Percentiles rank a stretch among this genome's conserved stretches.
These are phyloP conservation scores for Pentalonia nigronervosa DNA, from an alignment of 1,140 invertebrate species.

Conservation along the genomic window DNA sequence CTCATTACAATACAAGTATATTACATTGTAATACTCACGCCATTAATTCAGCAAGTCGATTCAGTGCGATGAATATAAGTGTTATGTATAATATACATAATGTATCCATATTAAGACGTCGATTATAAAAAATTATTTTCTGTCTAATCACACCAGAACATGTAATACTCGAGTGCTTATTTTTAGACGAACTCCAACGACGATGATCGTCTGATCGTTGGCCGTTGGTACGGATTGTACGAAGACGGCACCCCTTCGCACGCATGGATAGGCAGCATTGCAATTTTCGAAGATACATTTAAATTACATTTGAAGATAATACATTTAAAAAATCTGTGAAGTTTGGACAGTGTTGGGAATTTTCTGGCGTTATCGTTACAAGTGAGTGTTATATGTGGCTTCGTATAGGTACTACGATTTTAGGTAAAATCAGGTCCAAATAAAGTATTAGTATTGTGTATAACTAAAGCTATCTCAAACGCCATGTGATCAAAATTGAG, in stretches of 20 bases:
- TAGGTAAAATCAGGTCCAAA: neutral
- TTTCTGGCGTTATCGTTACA: slow-evolving; percentile 75
- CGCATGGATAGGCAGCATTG: slow-evolving; percentile 75
- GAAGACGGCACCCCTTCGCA: slow-evolving; percentile 72
- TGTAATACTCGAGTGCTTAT: neutral
- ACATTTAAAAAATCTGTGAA: slow-evolving; percentile 77
- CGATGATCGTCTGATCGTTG: slow-evolving; percentile 84
- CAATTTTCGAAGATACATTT: slow-evolving; percentile 76
- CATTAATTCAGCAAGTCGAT: too few relatives aligned
- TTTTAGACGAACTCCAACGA: slow-evolving; percentile 78
- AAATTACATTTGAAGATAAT: too few relatives aligned
- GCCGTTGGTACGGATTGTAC: slow-evolving; percentile 84
- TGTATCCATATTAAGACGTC: too few relatives aligned
- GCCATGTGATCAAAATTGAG: too few relatives aligned
- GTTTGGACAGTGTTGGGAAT: slow-evolving; percentile 86
- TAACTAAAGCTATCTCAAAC: too few relatives aligned
- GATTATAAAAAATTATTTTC: too few relatives aligned
- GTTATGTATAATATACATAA: too few relatives aligned
- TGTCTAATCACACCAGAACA: too few relatives aligned
- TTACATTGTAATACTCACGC: too few relatives aligned
- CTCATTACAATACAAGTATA: too few relatives aligned
- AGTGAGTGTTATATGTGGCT: slow-evolving; percentile 63
- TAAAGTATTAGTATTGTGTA: too few relatives aligned
- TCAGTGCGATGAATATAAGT: too few relatives aligned
- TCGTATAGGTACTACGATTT: neutral